Evolutionary conservation across 2,888 invertebrate genomes (phyloP), one percentile per base, ranked within the genome.

Genomic region (Lathronympha strigana): DNA sequence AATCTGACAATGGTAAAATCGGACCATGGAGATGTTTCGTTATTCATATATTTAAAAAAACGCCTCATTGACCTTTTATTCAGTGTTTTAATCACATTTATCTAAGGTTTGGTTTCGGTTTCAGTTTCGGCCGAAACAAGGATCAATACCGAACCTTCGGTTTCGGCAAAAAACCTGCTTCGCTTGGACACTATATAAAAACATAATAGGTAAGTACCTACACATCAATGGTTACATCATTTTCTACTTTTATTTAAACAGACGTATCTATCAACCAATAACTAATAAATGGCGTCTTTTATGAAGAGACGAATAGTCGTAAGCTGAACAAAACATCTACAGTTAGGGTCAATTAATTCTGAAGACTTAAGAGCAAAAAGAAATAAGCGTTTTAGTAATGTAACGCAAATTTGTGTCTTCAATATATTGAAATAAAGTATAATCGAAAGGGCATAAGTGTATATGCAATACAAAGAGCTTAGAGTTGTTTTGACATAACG

Each of bases 301-400:
- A 21, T 15, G 4, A 40, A 40, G 15, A 40, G 40, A 40, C 40
- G 9, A 31, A 40, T 15, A 23, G 23, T 2, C n/a, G 15, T 21
- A 31, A 77, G 72, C 73, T 75, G 80, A 81, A 77, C 75, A 72
- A 68, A 76, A 70, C 78, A 69, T 71, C 73, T 67, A 82, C 82
- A 80, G 83, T 82, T 76, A 79, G 72, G 73, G 73, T 76, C 69
- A 50, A 57, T 54, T 25, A 15, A 1, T 0, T 6, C 4, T 25
- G 25, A 25, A 25, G 4, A 2, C 4, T 15, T 4, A 11, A n/a
- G 0, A 0, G 9, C 38, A 54, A 38, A 25, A 15, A 9, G 25
- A 0, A n/a, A 15, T 23, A 54, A 54, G n/a, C 11, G 25, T 25
- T 17, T 19, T 25, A 38, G 23, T 11, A 33, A 25, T 0, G 1